These are phyloP conservation scores for Glaucopsyche alexis DNA, from an alignment of 2,888 invertebrate species.

Conservation along the genomic window DNA sequence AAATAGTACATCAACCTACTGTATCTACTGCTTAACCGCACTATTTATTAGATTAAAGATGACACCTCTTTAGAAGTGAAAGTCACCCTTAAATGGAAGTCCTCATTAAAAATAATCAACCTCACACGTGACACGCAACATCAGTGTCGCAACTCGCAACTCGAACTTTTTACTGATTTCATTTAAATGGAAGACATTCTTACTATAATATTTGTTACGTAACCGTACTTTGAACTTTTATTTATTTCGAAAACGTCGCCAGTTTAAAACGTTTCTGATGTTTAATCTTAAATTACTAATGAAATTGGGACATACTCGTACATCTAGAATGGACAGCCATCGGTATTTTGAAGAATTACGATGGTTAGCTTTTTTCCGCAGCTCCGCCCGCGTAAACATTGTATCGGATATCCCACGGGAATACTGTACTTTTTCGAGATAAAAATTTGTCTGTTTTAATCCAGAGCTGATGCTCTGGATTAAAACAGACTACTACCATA, in stretches of 20 bases:
- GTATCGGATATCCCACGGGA: no score
- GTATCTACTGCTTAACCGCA: slow-evolving; percentile 3
- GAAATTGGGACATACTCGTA: background rate
- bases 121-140: background rate
- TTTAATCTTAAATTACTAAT: background rate
- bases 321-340: background rate
- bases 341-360: no score
- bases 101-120: slow-evolving; percentile 23
- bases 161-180: background rate
- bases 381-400: no score
- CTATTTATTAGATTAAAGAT: slow-evolving; percentile 23
- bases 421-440: no score
- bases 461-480: no score
- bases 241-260: background rate
- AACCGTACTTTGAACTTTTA: background rate
- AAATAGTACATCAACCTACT: background rate
- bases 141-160: slow-evolving; percentile 4
- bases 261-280: slow-evolving; percentile 7
- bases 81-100: slow-evolving; percentile 23
- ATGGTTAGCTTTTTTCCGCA: no score
- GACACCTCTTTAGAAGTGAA: slow-evolving; percentile 26
- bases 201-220: slow-evolving; percentile 11
- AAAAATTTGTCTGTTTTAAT: no score
- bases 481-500: no score
- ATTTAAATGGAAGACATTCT: slow-evolving; percentile 2